Evolutionary conservation across 2,113 vertebrate genomes (phyloP), one percentile per base, ranked within the genome.

Genomic region (Gorsachius goisagi): DNA sequence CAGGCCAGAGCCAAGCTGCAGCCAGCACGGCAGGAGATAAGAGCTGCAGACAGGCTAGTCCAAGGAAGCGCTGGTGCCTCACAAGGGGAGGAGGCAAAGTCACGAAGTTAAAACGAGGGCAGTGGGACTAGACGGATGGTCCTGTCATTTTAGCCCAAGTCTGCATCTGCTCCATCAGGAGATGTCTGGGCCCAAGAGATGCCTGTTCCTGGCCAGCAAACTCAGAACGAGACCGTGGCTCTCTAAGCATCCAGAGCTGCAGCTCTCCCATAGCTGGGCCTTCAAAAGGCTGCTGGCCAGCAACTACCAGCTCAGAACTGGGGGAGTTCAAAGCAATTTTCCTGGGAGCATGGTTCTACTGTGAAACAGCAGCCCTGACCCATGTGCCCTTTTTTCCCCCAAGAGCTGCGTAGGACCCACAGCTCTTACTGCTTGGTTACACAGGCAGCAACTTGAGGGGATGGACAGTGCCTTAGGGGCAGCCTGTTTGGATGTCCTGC

Each of bases 1-100:
- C 26, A 71, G 59, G 35, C 67, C 84, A 89, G 91, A 89, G 84
- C 50, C 83, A 84, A 89, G 80, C 60, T 59, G 80, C 95, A 94
- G 82, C 63, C 58, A 79, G 75, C 7, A 0, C 0, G 0, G 78
- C 53, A 81, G 68, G 73, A 92, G 94, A 85, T 84, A 91, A 95
- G 60, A 71, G 63, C 3, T 0, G 75, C n/a, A 7, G 28, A 63
- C 28, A 10, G 86, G n/a, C 45, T 32, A 83, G n/a, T 37, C n/a
- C 7, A 69, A 10, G 30, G 33, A 75, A 84, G 41, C 0, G 3
- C 77, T 69, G 63, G 9, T 45, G 28, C 52, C 39, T 55, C 1
- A 0, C 12, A 17, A 78, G 58, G 56, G 44, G 15, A 72, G 30
- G 23, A 95, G 35, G 49, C 60, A 91, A 94, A 91, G 66, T 44